Base-by-base conservation (phyloP, 2,113 vertebrate species). In the Pterocles orientalis region DNA sequence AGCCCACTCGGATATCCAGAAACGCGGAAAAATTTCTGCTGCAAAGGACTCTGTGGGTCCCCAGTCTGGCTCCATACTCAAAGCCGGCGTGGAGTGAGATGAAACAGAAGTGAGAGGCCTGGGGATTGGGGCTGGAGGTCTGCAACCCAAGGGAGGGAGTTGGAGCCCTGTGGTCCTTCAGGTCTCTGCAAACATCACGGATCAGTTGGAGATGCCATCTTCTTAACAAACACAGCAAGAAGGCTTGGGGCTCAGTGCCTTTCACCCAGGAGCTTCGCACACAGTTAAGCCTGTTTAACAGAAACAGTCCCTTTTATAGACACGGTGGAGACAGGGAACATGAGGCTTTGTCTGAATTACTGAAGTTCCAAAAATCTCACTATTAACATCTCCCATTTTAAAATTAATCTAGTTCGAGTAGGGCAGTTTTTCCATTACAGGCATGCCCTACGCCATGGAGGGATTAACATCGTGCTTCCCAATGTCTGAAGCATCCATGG, bases 391-490 rank as follows among this genome's bases (percentile, higher is more conserved):
- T 56, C 41, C 34, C 16, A 43, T 90, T 92, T 92, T 45, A 28
- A 69, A 64, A 69, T 33, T 13, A 24, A 58, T 84, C 73, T 80
- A 62, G 54, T 33, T 84, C 33, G 87, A 90, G 28, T 69, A 81
- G 54, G 54, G 12, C n/a, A 56, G 25, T 21, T 85, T 85, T 78
- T 73, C 65, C 25, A 64, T 60, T 93, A 41, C 12, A 94, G 60
- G 34, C 10, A 3, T 50, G 70, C 50, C 33, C 60, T 69, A 21
- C 17, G 70, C 39, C 56, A 60, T 18, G 51, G 41, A 70, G 23
- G 28, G 28, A 60, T 72, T 57, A 51, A 65, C 14, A 33, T 24
- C 2, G 0, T 0, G 0, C n/a, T 83, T 75, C 51, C 41, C 7
- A 31, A 6, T 28, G 25, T 69, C 64, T 65, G 51, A 31, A 85